Conservation (phyloP, 2,113 vertebrate species). For the Canis aureus region DNA sequence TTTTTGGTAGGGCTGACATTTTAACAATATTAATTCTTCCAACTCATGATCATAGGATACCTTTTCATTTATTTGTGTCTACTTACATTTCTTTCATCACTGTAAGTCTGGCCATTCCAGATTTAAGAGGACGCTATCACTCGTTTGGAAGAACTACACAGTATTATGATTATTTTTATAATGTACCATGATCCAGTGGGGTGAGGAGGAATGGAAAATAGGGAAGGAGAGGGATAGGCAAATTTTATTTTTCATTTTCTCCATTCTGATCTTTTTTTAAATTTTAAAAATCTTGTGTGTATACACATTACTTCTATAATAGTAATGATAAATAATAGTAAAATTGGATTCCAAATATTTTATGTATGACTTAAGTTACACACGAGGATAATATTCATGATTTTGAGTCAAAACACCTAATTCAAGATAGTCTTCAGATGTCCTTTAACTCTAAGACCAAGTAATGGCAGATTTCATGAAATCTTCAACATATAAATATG, state of each 20-base stretch:
- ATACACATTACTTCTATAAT: not conserved
- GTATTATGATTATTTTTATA: not conserved
- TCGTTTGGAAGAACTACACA: not conserved
- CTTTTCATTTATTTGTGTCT: not conserved
- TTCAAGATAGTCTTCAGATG: not conserved
- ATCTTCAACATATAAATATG: not conserved
- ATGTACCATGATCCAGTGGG: not conserved
- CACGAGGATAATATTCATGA: not conserved
- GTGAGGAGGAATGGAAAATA: not conserved
- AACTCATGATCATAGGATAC: not conserved
- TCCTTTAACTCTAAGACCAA: not conserved
- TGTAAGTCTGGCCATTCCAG: not conserved
- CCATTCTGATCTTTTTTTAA: not conserved
- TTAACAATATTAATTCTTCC: not conserved
- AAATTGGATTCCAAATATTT: conserved; percentile 26
- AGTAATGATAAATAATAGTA: not conserved
- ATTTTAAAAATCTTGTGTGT: not conserved
- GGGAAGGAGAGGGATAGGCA: not conserved
- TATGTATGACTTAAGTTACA: conserved; percentile 1
- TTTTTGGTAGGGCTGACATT: not conserved
- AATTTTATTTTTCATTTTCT: not conserved
- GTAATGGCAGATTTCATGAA: not conserved
- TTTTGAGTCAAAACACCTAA: not conserved
- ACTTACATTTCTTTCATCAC: not conserved
- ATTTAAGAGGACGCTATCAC: not conserved